phyloP scores from a whole-genome alignment of 2,888 invertebrate genomes.

The Mesopsocus fuscifrons region DNA sequence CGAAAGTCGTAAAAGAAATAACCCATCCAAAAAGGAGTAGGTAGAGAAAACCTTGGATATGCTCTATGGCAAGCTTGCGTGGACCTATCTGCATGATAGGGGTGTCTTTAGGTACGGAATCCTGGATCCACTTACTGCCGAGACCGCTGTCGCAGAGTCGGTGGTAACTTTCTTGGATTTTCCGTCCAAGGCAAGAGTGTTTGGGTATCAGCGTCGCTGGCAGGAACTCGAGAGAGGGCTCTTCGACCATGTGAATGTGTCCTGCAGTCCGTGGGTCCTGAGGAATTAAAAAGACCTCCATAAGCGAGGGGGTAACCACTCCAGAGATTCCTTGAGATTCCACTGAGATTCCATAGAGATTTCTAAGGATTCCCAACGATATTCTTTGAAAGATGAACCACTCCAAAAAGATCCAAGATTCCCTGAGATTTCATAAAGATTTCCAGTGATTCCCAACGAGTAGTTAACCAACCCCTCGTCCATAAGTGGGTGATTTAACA shows the following conservation, averaged over 20 bases:
- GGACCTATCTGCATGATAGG: background rate
- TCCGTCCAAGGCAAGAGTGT: background rate
- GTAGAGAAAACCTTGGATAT: background rate
- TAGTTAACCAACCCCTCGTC: no score
- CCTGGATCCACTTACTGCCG: background rate
- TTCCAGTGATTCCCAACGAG: no score
- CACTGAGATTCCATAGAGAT: no score
- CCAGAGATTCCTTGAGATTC: no score
- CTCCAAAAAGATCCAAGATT: no score
- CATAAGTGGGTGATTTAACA: no score
- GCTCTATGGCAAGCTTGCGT: background rate
- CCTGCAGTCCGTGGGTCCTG: background rate
- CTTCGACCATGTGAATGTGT: background rate
- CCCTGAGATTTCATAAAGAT: no score
- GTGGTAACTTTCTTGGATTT: background rate
- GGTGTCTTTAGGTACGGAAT: background rate
- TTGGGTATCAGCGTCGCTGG: background rate
- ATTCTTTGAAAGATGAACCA: no score
- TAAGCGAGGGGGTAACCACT: no score
- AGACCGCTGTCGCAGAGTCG: background rate
- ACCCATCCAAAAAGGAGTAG: background rate
- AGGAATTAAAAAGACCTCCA: no score
- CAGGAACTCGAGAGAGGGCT: background rate
- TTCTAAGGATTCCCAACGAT: no score
- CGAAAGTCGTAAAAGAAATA: background rate